These are phyloP conservation scores for Apotomis betuletana DNA, from an alignment of 2,888 invertebrate species.

Conservation along the genomic window DNA sequence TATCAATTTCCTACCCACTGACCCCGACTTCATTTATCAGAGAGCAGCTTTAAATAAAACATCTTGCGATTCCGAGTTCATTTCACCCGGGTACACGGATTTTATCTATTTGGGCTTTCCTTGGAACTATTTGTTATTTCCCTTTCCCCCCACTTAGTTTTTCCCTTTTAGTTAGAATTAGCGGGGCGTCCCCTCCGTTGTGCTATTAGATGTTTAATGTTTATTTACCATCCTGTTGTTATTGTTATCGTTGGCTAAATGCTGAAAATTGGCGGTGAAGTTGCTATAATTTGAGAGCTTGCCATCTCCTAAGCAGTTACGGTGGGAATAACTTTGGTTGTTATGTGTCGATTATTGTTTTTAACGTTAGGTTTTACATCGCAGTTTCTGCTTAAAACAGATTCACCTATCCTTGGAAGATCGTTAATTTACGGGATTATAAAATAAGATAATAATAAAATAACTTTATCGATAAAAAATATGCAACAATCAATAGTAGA, in stretches of 20 bases:
- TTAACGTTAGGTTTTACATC: too few species aligned
- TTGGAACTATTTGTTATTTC: conserved; percentile 68
- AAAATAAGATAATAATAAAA: too few species aligned
- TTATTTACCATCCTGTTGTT: conserved; percentile 49
- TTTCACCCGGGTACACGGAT: conserved; percentile 48
- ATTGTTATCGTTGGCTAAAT: conserved; percentile 47
- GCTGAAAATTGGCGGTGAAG: conserved; percentile 19
- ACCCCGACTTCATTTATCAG: conserved; percentile 68
- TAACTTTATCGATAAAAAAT: too few species aligned
- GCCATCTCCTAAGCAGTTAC: background rate
- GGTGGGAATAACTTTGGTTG: background rate
- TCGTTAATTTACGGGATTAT: too few species aligned
- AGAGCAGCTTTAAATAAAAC: conserved; percentile 56
- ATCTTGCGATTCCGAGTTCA: conserved; percentile 48
- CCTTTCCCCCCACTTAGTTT: conserved; percentile 47
- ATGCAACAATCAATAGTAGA: too few species aligned
- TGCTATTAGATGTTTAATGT: conserved; percentile 49
- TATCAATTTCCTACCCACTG: conserved; percentile 73
- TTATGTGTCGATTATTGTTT: background rate
- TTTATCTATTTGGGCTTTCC: conserved; percentile 61
- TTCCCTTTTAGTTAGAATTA: conserved; percentile 58
- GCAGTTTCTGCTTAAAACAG: too few species aligned
- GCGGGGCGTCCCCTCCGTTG: conserved; percentile 51
- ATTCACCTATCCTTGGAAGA: too few species aligned
- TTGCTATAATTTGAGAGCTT: background rate